Conservation (phyloP, 2,888 invertebrate genomes). For the Aporophyla lueneburgensis region DNA sequence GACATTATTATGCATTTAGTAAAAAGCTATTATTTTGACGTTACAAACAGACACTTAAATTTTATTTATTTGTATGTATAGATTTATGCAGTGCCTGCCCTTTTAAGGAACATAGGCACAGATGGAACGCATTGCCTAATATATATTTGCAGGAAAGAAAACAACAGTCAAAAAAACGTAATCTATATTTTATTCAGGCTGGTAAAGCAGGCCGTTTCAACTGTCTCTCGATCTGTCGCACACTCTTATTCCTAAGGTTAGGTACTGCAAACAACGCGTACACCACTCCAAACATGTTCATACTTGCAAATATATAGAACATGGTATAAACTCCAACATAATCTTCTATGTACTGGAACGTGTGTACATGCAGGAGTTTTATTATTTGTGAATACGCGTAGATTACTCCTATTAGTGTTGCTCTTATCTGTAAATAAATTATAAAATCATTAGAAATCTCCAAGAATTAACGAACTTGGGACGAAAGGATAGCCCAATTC, state of each 20-base stretch:
- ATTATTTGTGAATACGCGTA: constrained; percentile 80
- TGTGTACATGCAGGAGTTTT: constrained; percentile 79
- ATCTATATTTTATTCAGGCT: constrained; percentile 66
- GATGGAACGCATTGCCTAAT: not conserved
- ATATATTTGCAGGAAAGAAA: constrained; percentile 6
- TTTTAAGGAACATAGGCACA: no score
- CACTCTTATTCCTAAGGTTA: constrained; percentile 73
- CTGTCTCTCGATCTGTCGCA: constrained; percentile 81
- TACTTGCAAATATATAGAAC: constrained; percentile 81
- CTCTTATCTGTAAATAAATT: constrained; percentile 79
- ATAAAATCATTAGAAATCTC: no score
- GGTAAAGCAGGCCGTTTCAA: constrained; percentile 80
- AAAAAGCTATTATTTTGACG: no score
- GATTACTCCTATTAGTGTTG: constrained; percentile 76
- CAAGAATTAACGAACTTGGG: no score
- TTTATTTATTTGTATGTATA: no score
- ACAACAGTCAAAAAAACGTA: constrained; percentile 10
- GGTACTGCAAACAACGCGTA: constrained; percentile 81
- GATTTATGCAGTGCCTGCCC: no score
- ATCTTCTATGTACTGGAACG: constrained; percentile 80
- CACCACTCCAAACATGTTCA: constrained; percentile 82
- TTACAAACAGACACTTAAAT: no score
- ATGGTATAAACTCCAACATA: constrained; percentile 80
- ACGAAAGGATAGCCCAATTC: no score
- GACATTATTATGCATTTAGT: no score